A percentile compares a stretch with the other conserved stretches of the same genome.
These are phyloP conservation scores for Saiga tatarica DNA, from an alignment of 2,113 vertebrate genomes.

Conservation along the genomic window DNA sequence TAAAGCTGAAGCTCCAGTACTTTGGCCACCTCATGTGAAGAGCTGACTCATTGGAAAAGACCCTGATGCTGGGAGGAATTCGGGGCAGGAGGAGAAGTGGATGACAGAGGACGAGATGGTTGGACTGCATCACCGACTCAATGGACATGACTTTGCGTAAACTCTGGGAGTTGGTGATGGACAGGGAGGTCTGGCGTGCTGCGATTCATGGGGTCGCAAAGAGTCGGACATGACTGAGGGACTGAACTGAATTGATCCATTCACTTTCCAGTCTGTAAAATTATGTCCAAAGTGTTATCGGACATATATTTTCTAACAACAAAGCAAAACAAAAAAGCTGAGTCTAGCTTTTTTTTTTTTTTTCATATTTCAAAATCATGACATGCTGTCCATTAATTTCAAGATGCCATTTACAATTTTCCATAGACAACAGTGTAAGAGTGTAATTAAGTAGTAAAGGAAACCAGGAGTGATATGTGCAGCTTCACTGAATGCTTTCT, in stretches of 20 bases:
- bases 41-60: too few relatives aligned
- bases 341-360: background rate
- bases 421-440: background rate
- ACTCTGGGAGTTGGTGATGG: too few relatives aligned
- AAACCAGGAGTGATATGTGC: background rate
- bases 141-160: too few relatives aligned
- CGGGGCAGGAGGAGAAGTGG: accelerated
- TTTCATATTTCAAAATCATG: background rate
- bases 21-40: too few relatives aligned
- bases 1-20: too few relatives aligned
- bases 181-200: accelerated
- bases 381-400: background rate
- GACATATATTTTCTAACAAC: background rate
- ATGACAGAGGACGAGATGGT: accelerated
- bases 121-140: accelerated
- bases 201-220: accelerated
- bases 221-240: accelerated
- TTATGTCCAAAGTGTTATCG: background rate
- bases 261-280: background rate
- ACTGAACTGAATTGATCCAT: too few relatives aligned
- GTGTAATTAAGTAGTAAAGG: background rate
- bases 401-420: background rate
- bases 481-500: background rate
- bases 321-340: background rate
- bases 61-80: too few relatives aligned